Base-by-base conservation (phyloP, 2,888 invertebrate species). In the Brachyptera risi region DNA sequence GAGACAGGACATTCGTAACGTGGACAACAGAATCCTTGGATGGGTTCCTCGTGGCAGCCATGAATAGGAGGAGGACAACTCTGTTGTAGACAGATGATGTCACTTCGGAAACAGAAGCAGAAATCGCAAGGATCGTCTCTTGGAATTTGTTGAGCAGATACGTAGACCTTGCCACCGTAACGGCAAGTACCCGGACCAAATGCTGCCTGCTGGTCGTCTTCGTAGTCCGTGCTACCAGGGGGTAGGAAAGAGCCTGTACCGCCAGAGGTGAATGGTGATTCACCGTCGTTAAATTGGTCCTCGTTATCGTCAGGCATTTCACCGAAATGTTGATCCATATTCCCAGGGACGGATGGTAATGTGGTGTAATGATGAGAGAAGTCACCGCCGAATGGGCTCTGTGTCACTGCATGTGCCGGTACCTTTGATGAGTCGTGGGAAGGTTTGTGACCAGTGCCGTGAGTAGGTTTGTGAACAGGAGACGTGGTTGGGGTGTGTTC, bases 31-130 rank as follows among this genome's bases (percentile, higher is more conserved):
- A 94, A 95, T 21, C 95, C 95, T 74, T 86, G 84, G 69, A 96
- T 95, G 17, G 92, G 89, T 76, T 95, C 94, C 74, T 94, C 92
- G 74, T 90, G 90, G 71, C 95, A 96, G 61, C 90, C 90, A 56
- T 88, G 87, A 69, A 95, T 94, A 40, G 95, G 95, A 56, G 95
- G 95, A 58, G 95, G 95, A 77, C 95, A 96, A 71, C 93, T 93
- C 76, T 96, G 95, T 76, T 95, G 94, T 67, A 95, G 79, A 70
- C 95, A 96, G 71, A 96, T 95, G 69, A 96, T 95, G 73, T 95
- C 94, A 74, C 94, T 92, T 75, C 95, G 84, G 81, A 95, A 96
- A 80, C 95, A 96, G 86, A 96, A 95, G 77, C 95, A 96, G 80
- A 95, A 96, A 73, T 95, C 94, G 74, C 95, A 96, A 23, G 95